These are phyloP conservation scores for Aphaenogaster ashmeadi DNA, from an alignment of 1,140 invertebrate species.

Conservation along the genomic window DNA sequence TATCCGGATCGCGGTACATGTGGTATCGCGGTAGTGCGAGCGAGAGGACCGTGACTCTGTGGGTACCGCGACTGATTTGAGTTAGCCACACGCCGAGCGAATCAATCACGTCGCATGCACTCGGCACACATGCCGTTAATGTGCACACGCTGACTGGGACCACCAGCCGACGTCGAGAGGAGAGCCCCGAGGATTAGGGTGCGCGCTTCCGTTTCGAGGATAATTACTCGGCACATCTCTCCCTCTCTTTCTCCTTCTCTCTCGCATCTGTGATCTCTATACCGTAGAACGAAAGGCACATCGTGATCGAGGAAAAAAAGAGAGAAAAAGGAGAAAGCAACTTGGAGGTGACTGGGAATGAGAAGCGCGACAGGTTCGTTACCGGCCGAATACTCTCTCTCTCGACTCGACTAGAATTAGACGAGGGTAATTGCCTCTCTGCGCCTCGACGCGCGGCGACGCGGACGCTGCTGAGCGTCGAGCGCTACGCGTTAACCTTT, in stretches of 20 bases:
- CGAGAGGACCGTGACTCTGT: constrained; percentile 23
- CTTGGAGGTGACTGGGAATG: constrained; percentile 28
- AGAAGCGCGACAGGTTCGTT: constrained; percentile 58
- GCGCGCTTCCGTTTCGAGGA: constrained; percentile 80
- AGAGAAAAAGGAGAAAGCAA: neutral
- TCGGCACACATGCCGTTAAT: constrained; percentile 84
- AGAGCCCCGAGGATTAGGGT: constrained; percentile 77
- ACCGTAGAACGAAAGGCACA: neutral
- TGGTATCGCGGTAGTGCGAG: neutral
- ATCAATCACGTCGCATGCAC: constrained; percentile 85
- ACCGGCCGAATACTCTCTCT: constrained; percentile 46
- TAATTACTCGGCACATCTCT: constrained; percentile 75
- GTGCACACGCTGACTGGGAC: constrained; percentile 77
- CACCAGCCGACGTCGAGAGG: constrained; percentile 72
- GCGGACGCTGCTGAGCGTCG: constrained; percentile 23
- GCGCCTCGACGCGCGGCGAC: constrained; percentile 44
- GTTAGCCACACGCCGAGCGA: constrained; percentile 82
- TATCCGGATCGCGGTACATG: constrained; percentile 15
- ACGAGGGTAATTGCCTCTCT: constrained; percentile 51
- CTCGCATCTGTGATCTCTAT: constrained; percentile 37
- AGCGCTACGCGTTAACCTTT: constrained; percentile 55
- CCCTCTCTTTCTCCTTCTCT: neutral
- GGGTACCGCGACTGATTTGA: constrained; percentile 74
- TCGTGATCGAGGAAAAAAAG: constrained; percentile 11
- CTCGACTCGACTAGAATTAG: constrained; percentile 49